Base-by-base conservation (phyloP, 2,113 vertebrate genomes). In the Trichomycterus rosablanca region DNA sequence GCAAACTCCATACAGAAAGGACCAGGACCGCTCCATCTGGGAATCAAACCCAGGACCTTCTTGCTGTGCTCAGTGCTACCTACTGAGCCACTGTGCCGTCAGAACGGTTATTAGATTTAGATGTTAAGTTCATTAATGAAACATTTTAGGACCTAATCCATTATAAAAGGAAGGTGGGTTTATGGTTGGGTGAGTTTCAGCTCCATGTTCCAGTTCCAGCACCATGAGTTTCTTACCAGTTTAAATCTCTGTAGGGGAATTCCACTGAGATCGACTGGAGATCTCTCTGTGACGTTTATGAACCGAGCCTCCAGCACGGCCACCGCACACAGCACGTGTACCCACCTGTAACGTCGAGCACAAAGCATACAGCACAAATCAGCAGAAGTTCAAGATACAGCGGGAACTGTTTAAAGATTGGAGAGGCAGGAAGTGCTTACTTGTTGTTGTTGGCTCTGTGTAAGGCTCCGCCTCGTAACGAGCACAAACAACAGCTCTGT, bases 401-500 rank as follows among this genome's bases (percentile, higher is more conserved):
- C 19, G 44, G 28, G 22, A 54, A 50, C 19, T 28, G 15, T n/a
- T n/a, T n/a, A n/a, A n/a, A n/a, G n/a, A n/a, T n/a, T n/a, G 5
- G 3, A n/a, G 14, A 40, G n/a, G 34, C 7, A 11, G 2, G 10
- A 3, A 42, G 2, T 26, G 10, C 91, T 87, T 79, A 98, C 96
- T 93, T 94, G 79, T 92, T 89, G 56, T 94, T 95, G 59, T 95
- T 98, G 63, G 95, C 93, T 86, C 89, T 93, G 83, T 97, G 93
- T 76, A 98, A 79, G 0, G 96, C 96, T 68, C 96, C 96, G 19
- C 96, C 96, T 68, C 96, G 86, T 70, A 98, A 83, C 0, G 89
- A 93, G 80, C 96, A 98, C 74, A 98, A 80, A 80, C 96, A 98
- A 85, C 96, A 98, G 65, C 90, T 92, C 95, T 98, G 79, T 54